Base-by-base conservation (phyloP, 1,140 invertebrate genomes). In the Holotrichia oblita region DNA sequence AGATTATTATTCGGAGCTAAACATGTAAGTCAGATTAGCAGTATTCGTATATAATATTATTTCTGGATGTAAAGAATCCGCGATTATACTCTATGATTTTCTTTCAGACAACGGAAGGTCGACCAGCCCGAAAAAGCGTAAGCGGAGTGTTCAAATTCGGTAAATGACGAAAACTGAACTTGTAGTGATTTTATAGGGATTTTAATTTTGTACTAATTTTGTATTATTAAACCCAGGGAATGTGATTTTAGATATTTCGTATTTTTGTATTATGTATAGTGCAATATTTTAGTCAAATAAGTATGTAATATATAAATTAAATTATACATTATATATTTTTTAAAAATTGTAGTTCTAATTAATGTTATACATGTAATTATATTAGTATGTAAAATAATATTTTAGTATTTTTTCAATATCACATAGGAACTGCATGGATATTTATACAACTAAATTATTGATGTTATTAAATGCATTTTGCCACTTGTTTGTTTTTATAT, bases 1-100 rank as follows among this genome's bases (percentile, higher is more conserved):
- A 91, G 95, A 81, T 93, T 99, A 88, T 87, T 99, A 27, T 92
- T 99, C 76, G 97, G 97, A 48, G 81, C 82, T 72, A 81, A 83
- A 80, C 85, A 87, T 79, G 85, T 86, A 83, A 83, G 82, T 82
- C n/a, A n/a, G n/a, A 69, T 24, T 59, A 59, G 40, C 42, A n/a
- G n/a, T n/a, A n/a, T n/a, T n/a, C n/a, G n/a, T n/a, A n/a, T n/a
- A n/a, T n/a, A n/a, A n/a, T 34, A 34, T 34, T 34, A 34, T 1
- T 34, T 34, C 27, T 4, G 27, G 27, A 34, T 34, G 4, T 34
- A 34, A 34, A 1, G 27, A 34, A 34, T 34, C 4, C 27, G 27
- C 27, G 2, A 34, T 34, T 34, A 2, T 34, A 34, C 27, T 1
- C 4, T 34, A 4, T 34, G 27, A 27, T 80, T 81, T 80, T 59